Percentiles rank a stretch among this genome's conserved stretches.
Evolutionary conservation across 2,797 vertebrate genomes (phyloP).

Genomic region (Cryptoprocta ferox): DNA sequence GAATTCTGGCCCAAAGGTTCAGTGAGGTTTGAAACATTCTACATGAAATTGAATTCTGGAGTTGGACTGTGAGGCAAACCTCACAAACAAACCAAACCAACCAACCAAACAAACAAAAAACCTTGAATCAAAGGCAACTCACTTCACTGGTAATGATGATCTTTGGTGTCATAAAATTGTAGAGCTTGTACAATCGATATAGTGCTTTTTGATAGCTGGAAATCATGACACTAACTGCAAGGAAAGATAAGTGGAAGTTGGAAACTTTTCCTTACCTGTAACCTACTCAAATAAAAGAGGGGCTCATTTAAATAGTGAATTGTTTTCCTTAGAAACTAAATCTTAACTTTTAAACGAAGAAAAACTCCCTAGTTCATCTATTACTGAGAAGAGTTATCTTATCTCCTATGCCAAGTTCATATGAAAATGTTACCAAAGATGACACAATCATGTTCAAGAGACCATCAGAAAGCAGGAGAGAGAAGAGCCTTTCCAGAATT

Average conservation of each 20-base stretch:
- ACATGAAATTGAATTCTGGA: constrained; percentile 44
- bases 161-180: background rate
- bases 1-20: constrained; percentile 48
- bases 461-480: background rate
- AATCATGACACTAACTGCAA: background rate
- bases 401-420: background rate
- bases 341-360: background rate
- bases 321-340: background rate
- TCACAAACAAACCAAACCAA: background rate
- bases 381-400: background rate
- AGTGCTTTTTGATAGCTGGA: background rate
- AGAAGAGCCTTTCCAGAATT: background rate
- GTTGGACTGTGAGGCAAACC: background rate
- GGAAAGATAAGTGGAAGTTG: background rate
- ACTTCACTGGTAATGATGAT: background rate
- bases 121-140: background rate
- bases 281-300: background rate
- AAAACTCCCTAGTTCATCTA: background rate
- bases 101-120: no score
- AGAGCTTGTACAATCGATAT: background rate
- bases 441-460: background rate
- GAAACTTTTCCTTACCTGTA: background rate
- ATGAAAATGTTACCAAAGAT: background rate
- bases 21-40: constrained; percentile 16
- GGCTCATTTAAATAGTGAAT: background rate